phyloP scores from a whole-genome alignment of 2,797 vertebrate species.

The Toxotes lorentzi region DNA sequence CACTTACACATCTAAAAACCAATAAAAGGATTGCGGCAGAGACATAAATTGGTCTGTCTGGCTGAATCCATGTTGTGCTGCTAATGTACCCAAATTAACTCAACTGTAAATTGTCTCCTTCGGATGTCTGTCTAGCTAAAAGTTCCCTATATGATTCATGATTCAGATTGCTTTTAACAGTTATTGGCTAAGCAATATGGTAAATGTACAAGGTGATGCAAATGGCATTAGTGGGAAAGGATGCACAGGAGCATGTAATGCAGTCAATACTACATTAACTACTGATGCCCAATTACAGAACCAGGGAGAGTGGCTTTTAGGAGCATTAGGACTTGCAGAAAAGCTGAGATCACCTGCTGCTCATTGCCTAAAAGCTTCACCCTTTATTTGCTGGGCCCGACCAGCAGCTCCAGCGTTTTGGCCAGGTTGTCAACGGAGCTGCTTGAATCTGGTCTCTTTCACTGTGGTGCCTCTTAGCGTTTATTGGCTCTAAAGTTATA shows the following conservation, averaged over 20 bases:
- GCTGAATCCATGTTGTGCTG: constrained; percentile 93
- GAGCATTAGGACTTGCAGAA: constrained; percentile 99
- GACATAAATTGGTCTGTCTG: constrained; percentile 98
- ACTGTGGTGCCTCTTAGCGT: constrained; percentile 78
- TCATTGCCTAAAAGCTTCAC: constrained; percentile 99
- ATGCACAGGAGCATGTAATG: constrained; percentile 99
- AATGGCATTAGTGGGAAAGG: constrained; percentile 99
- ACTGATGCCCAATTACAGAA: constrained; percentile 99
- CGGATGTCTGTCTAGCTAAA: constrained; percentile 98
- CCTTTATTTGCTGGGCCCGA: constrained; percentile 94
- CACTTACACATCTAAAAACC: constrained; percentile 93
- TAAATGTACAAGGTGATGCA: constrained; percentile 99
- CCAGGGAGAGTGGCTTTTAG: constrained; percentile 99
- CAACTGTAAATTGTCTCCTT: constrained; percentile 99
- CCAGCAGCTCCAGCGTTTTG: constrained; percentile 85
- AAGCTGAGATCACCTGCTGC: constrained; percentile 99
- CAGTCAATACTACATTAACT: constrained; percentile 99
- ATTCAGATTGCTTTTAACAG: constrained; percentile 99
- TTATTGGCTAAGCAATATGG: constrained; percentile 99
- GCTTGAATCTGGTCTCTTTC: constrained; percentile 75
- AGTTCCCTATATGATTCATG: constrained; percentile 99
- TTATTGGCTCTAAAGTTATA: constrained; percentile 83
- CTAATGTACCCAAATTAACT: constrained; percentile 99
- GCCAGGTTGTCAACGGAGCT: constrained; percentile 78
- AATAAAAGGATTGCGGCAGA: constrained; percentile 92